A percentile compares a stretch with the other conserved stretches of the same genome.
These are phyloP conservation scores for Gambusia yucatana DNA, from an alignment of 2,797 vertebrate species.

Conservation along the genomic window DNA sequence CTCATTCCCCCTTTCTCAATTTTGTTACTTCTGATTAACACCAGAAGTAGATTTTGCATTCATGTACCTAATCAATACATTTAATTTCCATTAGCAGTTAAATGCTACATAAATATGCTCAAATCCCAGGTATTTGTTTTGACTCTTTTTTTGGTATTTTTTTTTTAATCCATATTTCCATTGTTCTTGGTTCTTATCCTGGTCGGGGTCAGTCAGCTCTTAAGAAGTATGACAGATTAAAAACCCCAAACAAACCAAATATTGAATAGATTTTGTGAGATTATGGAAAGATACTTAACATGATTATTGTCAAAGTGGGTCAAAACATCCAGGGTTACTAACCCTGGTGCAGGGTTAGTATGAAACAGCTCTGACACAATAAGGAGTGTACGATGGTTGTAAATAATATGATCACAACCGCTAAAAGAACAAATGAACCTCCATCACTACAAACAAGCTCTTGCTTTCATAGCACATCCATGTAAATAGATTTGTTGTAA, in stretches of 20 bases:
- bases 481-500: conserved; percentile 33
- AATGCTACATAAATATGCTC: not conserved
- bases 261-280: not conserved
- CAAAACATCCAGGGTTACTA: not conserved
- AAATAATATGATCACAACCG: not conserved
- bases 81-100: not conserved
- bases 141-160: not conserved
- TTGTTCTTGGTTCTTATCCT: not conserved
- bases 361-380: not conserved
- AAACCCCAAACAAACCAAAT: not conserved
- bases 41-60: no score
- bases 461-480: conserved; percentile 32
- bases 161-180: not conserved
- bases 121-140: not conserved
- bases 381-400: no score
- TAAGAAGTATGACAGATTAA: not conserved
- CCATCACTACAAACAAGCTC: conserved; percentile 11
- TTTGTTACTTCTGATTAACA: no score
- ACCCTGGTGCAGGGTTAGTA: not conserved
- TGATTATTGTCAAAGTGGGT: conserved; percentile 2
- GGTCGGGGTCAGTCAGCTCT: not conserved
- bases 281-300: not conserved
- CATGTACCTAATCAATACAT: not conserved
- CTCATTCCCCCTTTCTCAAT: no score
- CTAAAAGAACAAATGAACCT: conserved; percentile 17